These are phyloP conservation scores for Poecile montanus DNA, from an alignment of 2,797 vertebrate genomes.

Conservation along the genomic window DNA sequence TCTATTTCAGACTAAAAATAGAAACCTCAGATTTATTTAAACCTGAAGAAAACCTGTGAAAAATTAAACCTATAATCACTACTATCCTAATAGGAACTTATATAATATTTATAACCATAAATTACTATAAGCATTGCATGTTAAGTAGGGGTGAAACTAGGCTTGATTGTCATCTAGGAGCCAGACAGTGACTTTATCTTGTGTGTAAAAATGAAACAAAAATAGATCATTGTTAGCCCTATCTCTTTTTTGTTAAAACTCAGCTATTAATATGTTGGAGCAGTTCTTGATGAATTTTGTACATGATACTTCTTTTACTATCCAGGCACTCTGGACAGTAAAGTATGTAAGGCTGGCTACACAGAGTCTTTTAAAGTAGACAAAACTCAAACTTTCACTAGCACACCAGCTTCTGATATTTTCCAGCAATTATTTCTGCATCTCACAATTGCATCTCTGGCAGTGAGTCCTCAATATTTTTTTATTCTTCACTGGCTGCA, in stretches of 20 bases:
- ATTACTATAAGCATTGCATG: neutral
- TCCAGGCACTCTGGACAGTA: neutral
- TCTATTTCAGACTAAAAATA: neutral
- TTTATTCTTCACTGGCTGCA: conserved; percentile 29
- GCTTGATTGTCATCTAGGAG: neutral
- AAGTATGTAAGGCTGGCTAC: neutral
- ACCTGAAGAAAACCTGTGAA: neutral
- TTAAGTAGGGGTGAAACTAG: neutral
- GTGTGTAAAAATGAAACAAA: neutral
- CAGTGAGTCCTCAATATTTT: conserved; percentile 5
- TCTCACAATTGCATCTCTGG: neutral
- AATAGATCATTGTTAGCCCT: neutral
- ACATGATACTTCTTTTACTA: neutral
- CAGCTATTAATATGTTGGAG: neutral
- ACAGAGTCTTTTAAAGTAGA: neutral
- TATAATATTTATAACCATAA: neutral
- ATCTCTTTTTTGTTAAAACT: neutral
- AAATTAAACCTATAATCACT: neutral
- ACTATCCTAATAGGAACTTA: neutral
- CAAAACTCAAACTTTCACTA: neutral
- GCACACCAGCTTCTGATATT: neutral
- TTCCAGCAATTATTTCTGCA: conserved; percentile 31
- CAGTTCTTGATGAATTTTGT: neutral
- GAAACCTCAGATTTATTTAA: neutral
- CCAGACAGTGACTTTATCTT: neutral